Percentiles rank a stretch among this genome's conserved stretches.
Conservation (phyloP, 1,140 invertebrate genomes). For the Bombus difficillimus region DNA sequence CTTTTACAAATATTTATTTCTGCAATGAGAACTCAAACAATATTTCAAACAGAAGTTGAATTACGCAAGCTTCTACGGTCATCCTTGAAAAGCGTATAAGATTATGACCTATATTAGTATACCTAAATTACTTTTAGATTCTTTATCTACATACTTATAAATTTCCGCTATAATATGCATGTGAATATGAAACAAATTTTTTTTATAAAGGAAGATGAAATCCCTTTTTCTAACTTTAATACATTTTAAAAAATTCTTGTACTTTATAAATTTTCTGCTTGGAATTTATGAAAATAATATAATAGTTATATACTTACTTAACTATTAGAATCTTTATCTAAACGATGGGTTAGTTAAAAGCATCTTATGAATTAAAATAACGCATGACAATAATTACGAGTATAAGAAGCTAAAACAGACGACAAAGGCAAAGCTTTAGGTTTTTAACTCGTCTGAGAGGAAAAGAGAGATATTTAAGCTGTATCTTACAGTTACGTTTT, state of each 20-base stretch:
- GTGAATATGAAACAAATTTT: background rate
- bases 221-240: too few species aligned
- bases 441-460: background rate
- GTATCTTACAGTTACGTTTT: background rate
- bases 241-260: background rate
- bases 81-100: background rate
- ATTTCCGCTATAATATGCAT: too few species aligned
- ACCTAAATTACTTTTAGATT: background rate
- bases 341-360: constrained; percentile 19
- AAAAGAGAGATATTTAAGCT: too few species aligned
- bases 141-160: too few species aligned
- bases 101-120: too few species aligned
- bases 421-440: background rate
- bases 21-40: too few species aligned
- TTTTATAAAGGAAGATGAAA: too few species aligned
- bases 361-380: constrained; percentile 21
- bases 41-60: background rate
- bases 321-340: constrained; percentile 20
- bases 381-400: constrained; percentile 13
- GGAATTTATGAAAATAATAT: constrained; percentile 22
- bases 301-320: constrained; percentile 34
- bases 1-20: too few species aligned
- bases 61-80: background rate
- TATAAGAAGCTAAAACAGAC: background rate
- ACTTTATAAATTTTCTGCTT: constrained; percentile 38